These are phyloP conservation scores for Zophobas atratus DNA, from an alignment of 1,140 invertebrate genomes.

Conservation along the genomic window DNA sequence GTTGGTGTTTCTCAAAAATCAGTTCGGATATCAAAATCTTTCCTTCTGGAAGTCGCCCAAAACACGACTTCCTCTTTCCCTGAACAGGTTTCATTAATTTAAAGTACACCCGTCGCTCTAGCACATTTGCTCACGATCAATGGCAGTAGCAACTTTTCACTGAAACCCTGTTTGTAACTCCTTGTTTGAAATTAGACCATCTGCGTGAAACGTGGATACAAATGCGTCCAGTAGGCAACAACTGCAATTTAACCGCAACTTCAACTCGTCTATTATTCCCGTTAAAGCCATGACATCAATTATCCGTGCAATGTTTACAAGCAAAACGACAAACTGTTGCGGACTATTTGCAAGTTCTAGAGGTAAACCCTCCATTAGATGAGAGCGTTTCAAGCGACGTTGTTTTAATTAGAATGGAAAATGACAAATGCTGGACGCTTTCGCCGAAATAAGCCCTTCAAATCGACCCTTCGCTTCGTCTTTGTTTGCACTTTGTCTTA, in stretches of 20 bases:
- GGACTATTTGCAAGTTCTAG: constrained; percentile 28
- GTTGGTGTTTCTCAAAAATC: no score
- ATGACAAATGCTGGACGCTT: constrained; percentile 43
- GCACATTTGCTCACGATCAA: no score
- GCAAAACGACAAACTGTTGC: constrained; percentile 41
- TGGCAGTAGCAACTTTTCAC: no score
- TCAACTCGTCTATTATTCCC: constrained; percentile 30
- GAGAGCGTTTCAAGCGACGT: constrained; percentile 31
- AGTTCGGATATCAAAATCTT: no score
- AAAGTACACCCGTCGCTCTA: no score
- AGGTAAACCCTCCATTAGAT: constrained; percentile 33
- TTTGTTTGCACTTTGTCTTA: constrained; percentile 29
- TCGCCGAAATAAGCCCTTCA: constrained; percentile 18
- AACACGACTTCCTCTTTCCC: no score
- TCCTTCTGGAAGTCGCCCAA: no score
- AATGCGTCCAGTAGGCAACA: constrained; percentile 20
- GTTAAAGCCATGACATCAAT: constrained; percentile 28
- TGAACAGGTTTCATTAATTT: no score
- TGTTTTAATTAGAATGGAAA: constrained; percentile 46
- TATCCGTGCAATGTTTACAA: constrained; percentile 27
- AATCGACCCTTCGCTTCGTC: background rate
- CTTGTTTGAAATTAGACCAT: background rate
- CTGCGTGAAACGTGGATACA: constrained; percentile 22
- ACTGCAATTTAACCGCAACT: constrained; percentile 35
- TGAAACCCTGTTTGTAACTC: background rate